Evolutionary conservation across 2,113 vertebrate species (phyloP).

Genomic region (Zingel zingel): DNA sequence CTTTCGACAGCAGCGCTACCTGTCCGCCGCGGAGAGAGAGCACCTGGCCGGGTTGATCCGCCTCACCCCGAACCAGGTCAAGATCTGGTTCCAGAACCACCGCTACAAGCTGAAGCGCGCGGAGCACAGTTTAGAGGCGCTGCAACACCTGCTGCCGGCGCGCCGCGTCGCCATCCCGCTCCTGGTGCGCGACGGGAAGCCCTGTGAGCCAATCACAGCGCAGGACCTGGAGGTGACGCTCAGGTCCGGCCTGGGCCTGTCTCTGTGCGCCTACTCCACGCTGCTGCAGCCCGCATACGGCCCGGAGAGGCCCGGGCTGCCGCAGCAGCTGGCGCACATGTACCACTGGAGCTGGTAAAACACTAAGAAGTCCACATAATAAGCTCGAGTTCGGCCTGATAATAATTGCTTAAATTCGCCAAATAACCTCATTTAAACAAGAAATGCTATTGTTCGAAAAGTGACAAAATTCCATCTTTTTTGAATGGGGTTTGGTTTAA

Average conservation of each 20-base stretch:
- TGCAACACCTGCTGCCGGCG: slow-evolving; percentile 87
- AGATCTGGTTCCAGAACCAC: slow-evolving; percentile 99
- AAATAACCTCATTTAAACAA: too few species aligned
- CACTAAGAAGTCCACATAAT: too few species aligned
- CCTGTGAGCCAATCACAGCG: slow-evolving; percentile 88
- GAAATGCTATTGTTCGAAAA: too few species aligned
- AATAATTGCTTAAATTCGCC: too few species aligned
- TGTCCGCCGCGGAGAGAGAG: slow-evolving; percentile 94
- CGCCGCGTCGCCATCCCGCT: slow-evolving; percentile 90
- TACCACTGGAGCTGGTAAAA: too few species aligned
- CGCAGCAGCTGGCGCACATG: too few species aligned
- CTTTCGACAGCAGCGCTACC: slow-evolving; percentile 93
- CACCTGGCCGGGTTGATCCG: slow-evolving; percentile 92
- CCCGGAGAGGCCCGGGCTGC: slow-evolving; percentile 67
- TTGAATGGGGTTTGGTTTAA: too few species aligned
- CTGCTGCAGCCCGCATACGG: slow-evolving; percentile 90
- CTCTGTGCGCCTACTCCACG: slow-evolving; percentile 73
- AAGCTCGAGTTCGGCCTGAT: too few species aligned
- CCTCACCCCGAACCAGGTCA: slow-evolving; percentile 95
- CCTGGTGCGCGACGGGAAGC: slow-evolving; percentile 90
- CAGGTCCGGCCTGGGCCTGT: slow-evolving; percentile 84
- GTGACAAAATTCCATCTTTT: too few species aligned
- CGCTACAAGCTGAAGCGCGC: slow-evolving; percentile 95
- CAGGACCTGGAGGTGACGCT: slow-evolving; percentile 90
- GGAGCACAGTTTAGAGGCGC: slow-evolving; percentile 90